A percentile compares a stretch with the other conserved stretches of the same genome.
phyloP scores from a whole-genome alignment of 2,888 invertebrate genomes.

The Heliconius ismenius region DNA sequence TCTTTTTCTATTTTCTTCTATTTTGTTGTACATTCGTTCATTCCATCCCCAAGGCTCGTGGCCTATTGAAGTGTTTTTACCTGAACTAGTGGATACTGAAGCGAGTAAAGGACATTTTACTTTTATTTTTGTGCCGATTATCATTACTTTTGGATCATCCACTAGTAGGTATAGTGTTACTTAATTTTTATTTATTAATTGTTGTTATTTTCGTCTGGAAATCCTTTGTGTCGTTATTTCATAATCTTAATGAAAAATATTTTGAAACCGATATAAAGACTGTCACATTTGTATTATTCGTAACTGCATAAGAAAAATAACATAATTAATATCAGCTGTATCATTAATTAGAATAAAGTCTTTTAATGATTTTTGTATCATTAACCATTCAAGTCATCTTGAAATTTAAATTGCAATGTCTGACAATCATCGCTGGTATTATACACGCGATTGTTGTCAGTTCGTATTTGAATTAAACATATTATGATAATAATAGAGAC shows the following conservation, averaged over 20 bases:
- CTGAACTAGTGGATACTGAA: too few species aligned
- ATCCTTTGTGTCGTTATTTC: not conserved
- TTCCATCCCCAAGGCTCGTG: too few species aligned
- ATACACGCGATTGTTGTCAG: not conserved
- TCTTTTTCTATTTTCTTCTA: too few species aligned
- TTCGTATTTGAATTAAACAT: not conserved
- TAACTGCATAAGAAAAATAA: not conserved
- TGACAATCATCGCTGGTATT: too few species aligned
- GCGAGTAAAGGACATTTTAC: too few species aligned
- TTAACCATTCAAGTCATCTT: not conserved
- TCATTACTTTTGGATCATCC: too few species aligned
- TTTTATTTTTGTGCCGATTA: too few species aligned
- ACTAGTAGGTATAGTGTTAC: too few species aligned
- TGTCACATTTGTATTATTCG: not conserved
- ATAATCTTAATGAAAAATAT: not conserved
- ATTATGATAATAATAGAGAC: not conserved
- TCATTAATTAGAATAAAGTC: not conserved
- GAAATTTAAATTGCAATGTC: too few species aligned
- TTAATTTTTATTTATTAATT: too few species aligned
- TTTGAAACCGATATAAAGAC: not conserved
- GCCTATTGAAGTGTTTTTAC: too few species aligned
- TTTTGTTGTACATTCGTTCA: too few species aligned
- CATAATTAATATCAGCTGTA: not conserved
- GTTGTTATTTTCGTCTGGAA: not conserved
- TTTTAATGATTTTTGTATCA: not conserved